phyloP scores from a whole-genome alignment of 2,888 invertebrate genomes.

The Listrodromus nycthemerus region DNA sequence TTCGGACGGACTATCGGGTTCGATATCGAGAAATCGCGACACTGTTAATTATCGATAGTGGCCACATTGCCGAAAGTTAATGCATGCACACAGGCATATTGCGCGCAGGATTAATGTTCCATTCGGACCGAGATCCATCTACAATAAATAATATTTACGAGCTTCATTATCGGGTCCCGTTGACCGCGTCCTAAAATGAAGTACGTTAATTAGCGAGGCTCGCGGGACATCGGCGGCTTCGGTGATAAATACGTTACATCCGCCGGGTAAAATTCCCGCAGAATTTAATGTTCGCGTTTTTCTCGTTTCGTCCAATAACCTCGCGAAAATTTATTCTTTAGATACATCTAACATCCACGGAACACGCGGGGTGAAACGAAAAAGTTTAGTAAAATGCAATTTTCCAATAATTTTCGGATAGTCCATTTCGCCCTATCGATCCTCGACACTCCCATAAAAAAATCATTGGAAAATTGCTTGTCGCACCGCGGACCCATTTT shows the following conservation, averaged over 20 bases:
- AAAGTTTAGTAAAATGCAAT: too few species aligned
- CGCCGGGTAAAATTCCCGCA: not conserved
- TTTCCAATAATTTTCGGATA: too few species aligned
- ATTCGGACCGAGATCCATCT: conserved; percentile 42
- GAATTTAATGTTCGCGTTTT: conserved; percentile 49
- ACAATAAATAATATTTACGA: conserved; percentile 50
- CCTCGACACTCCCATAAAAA: too few species aligned
- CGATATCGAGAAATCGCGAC: not conserved
- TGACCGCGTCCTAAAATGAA: conserved; percentile 48
- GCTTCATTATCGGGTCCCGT: conserved; percentile 46
- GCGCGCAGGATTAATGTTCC: conserved; percentile 36
- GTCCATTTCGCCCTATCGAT: too few species aligned
- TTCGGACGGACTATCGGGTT: not conserved
- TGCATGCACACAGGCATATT: not conserved
- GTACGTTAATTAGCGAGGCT: conserved; percentile 47
- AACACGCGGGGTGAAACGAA: too few species aligned
- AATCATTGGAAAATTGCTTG: too few species aligned
- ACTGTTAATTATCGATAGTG: not conserved
- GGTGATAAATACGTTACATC: conserved; percentile 14
- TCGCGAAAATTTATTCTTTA: conserved; percentile 11
- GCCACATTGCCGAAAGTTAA: not conserved
- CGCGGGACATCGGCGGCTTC: conserved; percentile 19
- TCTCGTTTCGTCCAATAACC: conserved; percentile 28
- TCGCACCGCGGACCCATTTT: too few species aligned
- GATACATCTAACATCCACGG: not conserved